phyloP scores from a whole-genome alignment of 2,888 invertebrate genomes.

The Sesamia inferens region DNA sequence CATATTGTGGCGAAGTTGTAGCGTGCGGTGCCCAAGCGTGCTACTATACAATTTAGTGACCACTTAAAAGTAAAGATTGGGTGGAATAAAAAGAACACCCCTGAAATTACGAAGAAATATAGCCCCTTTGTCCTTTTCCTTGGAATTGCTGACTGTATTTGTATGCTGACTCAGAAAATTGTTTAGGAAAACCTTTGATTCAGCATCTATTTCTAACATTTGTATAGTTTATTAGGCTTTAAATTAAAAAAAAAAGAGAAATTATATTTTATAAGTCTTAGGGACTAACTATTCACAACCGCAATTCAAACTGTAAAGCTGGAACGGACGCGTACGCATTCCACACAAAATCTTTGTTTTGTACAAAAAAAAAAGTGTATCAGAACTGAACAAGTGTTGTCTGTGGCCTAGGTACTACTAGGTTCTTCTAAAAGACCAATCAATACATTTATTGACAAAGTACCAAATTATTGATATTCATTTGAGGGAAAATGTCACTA shows the following conservation, averaged over 20 bases:
- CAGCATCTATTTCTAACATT: neutral
- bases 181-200: constrained; percentile 1
- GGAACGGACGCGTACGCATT: too few species aligned
- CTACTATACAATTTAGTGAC: constrained; percentile 62
- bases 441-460: neutral
- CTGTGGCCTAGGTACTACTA: neutral
- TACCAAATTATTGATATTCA: neutral
- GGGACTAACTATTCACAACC: too few species aligned
- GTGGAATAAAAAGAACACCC: constrained; percentile 56
- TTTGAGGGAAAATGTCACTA: neutral
- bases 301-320: too few species aligned
- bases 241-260: neutral
- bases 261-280: neutral
- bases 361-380: too few species aligned
- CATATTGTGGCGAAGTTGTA: constrained; percentile 43
- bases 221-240: constrained; percentile 3
- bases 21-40: constrained; percentile 69
- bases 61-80: constrained; percentile 55
- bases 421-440: neutral
- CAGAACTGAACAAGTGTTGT: too few species aligned
- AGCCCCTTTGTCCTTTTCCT: constrained; percentile 25
- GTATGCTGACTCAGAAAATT: constrained; percentile 11
- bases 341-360: too few species aligned
- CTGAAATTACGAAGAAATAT: constrained; percentile 44
- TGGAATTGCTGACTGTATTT: constrained; percentile 13